Base-by-base conservation (phyloP, 2,797 vertebrate species). In the Heliangelus exortis region DNA sequence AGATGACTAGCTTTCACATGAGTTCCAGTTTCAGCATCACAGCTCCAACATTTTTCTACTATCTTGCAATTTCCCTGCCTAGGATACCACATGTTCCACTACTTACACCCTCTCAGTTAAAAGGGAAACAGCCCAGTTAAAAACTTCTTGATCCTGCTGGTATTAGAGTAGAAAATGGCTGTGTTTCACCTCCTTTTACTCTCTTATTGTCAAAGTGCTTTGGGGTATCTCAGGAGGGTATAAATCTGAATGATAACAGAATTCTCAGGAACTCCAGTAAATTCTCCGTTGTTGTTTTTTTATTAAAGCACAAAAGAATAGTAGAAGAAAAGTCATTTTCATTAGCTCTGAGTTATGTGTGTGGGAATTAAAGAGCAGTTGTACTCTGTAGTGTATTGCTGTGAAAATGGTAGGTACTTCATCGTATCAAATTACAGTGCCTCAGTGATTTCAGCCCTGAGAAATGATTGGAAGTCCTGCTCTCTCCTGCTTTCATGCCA, bases 331-430 rank as follows among this genome's bases (percentile, higher is more conserved):
- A 54, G 17, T 33, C 25, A 39, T 62, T 74, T 88, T 66, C 78
- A 91, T 93, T 82, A 85, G 13, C 62, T 66, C 31, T 22, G 9
- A 57, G 48, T 78, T 85, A 28, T 28, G 12, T 85, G 74, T 82
- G 43, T 51, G 43, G 20, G 58, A 74, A 78, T 36, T 69, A 77
- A 78, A 61, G 21, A 68, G 51, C 15, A 31, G 15, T 18, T 61
- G 21, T 62, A 57, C 39, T 62, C 72, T 74, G 29, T 69, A 47
- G 51, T 15, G 19, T 31, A 45, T 36, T 36, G 41, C 69, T 19
- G 13, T 74, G 53, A 61, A 85, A 81, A 61, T 2, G 7, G 25
- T n/a, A 20, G 7, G 25, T n/a, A 20, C 57, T 41, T 54, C 16
- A 43, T 3, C 22, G 34, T 15, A 51, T 15, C 50, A 33, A 0